Conservation (phyloP, 1,140 invertebrate species). For the Trichonephila clavipes region DNA sequence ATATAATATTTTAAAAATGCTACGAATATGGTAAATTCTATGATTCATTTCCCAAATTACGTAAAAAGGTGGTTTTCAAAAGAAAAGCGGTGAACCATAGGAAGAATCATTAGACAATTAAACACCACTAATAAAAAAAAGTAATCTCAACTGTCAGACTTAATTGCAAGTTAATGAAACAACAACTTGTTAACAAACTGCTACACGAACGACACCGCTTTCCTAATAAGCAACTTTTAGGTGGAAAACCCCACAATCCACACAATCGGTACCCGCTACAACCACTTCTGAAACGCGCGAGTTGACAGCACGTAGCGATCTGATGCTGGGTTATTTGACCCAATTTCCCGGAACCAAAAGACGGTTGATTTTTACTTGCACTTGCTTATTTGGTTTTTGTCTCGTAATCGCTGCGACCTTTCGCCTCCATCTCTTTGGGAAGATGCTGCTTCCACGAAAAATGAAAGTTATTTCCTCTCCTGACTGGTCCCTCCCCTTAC, state of each 20-base stretch:
- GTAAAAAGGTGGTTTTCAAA: background rate
- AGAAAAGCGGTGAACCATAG: background rate
- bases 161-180: background rate
- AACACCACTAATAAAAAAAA: background rate
- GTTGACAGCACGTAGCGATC: background rate
- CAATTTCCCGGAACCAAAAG: background rate
- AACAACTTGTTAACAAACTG: background rate
- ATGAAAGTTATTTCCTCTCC: background rate
- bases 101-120: background rate
- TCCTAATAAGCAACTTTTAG: background rate
- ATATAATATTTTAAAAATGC: too few relatives aligned
- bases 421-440: background rate
- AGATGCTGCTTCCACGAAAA: background rate
- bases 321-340: background rate
- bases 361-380: background rate
- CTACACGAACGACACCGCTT: background rate
- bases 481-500: background rate
- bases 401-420: background rate
- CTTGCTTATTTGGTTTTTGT: background rate
- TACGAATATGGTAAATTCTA: too few relatives aligned
- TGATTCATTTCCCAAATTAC: background rate
- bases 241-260: background rate
- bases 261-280: background rate
- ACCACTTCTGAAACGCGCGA: background rate
- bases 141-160: background rate